Conservation (phyloP, 1,140 invertebrate species). For the Tyrophagus putrescentiae region DNA sequence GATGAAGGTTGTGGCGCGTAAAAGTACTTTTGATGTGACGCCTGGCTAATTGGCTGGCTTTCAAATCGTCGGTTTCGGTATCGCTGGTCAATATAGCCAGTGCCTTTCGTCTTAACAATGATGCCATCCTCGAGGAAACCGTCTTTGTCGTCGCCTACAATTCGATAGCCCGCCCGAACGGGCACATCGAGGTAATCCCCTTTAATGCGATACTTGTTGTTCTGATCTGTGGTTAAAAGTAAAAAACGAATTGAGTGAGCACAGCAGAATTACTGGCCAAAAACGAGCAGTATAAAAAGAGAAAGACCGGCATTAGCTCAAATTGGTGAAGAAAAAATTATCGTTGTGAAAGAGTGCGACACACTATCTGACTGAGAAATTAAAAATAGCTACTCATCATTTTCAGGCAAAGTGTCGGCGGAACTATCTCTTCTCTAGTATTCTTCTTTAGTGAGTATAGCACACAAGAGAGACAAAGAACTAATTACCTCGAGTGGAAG, state of each 20-base stretch:
- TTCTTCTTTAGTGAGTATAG: too few species aligned
- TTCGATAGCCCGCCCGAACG: constrained; percentile 19
- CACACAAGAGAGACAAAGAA: too few species aligned
- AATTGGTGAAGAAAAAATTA: too few species aligned
- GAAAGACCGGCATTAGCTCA: too few species aligned
- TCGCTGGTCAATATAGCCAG: constrained; percentile 19
- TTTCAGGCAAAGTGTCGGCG: too few species aligned
- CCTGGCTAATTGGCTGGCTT: neutral
- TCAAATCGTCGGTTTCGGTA: constrained; percentile 17
- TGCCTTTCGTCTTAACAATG: constrained; percentile 20
- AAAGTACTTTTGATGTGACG: too few species aligned
- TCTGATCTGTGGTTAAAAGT: neutral
- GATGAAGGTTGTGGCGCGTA: neutral
- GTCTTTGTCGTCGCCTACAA: constrained; percentile 16
- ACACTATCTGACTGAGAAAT: too few species aligned
- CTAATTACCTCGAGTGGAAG: too few species aligned
- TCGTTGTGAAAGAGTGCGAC: too few species aligned
- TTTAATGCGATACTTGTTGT: constrained; percentile 18
- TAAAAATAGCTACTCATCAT: neutral
- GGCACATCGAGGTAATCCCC: constrained; percentile 22
- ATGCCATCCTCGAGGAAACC: constrained; percentile 20
- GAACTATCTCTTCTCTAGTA: too few species aligned
- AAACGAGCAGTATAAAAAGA: too few species aligned
- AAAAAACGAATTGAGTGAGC: neutral
- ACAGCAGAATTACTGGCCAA: neutral